Base-by-base conservation (phyloP, 2,797 vertebrate species). In the Erethizon dorsatum region DNA sequence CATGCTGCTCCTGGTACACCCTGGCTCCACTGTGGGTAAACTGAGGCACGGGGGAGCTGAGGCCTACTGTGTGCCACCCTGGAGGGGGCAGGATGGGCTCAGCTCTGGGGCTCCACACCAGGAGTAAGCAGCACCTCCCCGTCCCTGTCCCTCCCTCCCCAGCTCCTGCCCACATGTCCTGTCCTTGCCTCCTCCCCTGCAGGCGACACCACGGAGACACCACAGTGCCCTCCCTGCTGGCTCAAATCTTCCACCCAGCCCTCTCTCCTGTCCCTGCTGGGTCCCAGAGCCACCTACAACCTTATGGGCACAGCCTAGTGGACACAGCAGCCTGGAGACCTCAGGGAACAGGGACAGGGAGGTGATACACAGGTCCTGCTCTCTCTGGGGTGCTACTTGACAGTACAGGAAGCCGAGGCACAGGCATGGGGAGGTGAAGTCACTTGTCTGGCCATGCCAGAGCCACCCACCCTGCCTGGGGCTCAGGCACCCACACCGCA, bases 171-270 rank as follows among this genome's bases (percentile, higher is more conserved):
- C 22, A 2, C 31, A n/a, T 17, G 7, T 52, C 56, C 26, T 31
- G 69, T 77, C 95, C 95, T 95, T n/a, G 12, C 75, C 88, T 92
- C 97, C 83, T 47, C 47, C 90, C 90, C 98, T 97, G 98, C 95
- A 93, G 78, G 92, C 96, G 97, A 97, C 97, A 94, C 63, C 86
- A 91, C 90, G 71, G 57, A 95, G 85, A 50, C 3, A 73, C 95
- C 77, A 91, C 73, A 85, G 10, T 31, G 22, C 57, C 65, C 80
- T 57, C 61, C 82, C 14, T 83, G 65, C 82, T 6, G n/a, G 31
- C 65, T 54, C 65, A 28, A 6, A 12, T 24, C 13, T 75, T 75
- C 37, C 0, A 9, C 73, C 24, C 41, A 75, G 45, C 13, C 26
- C 45, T 47, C 11, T 47, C 24, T 75, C 22, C 45, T 37, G 22